Evolutionary conservation across 2,797 vertebrate genomes (phyloP).

Genomic region (Otolemur crassicaudatus): DNA sequence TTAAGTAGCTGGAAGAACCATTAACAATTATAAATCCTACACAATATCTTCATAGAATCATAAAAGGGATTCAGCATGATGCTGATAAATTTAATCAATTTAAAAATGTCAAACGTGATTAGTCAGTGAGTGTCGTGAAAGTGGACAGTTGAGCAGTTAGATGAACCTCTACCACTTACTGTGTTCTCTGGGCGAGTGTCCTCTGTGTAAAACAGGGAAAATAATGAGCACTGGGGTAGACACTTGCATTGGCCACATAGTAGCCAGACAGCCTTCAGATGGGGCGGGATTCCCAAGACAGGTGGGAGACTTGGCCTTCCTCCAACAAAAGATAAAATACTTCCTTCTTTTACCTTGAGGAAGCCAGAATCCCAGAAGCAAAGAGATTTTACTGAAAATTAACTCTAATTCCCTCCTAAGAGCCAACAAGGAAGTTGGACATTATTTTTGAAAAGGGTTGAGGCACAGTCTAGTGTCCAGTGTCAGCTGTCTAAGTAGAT

Average conservation of each 20-base stretch:
- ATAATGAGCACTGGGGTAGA: not conserved
- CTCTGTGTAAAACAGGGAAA: not conserved
- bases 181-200: not conserved
- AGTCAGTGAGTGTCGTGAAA: not conserved
- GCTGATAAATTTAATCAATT: not conserved
- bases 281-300: not conserved
- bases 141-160: not conserved
- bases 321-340: not conserved
- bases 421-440: not conserved
- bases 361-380: not conserved
- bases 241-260: not conserved
- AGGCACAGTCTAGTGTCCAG: too few relatives aligned
- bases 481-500: not conserved
- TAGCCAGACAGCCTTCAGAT: not conserved
- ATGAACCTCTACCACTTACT: not conserved
- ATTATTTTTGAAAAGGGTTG: not conserved
- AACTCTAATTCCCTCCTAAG: not conserved
- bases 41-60: not conserved
- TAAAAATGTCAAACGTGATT: constrained; percentile 4
- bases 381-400: constrained; percentile 43
- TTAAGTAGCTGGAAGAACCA: not conserved
- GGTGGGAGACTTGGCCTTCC: not conserved
- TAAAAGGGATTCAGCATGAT: constrained; percentile 38
- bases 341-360: not conserved
- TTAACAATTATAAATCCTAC: constrained; percentile 5